These are phyloP conservation scores for Mormyrops attenuatus DNA, from an alignment of 2,797 vertebrate species.

Conservation along the genomic window DNA sequence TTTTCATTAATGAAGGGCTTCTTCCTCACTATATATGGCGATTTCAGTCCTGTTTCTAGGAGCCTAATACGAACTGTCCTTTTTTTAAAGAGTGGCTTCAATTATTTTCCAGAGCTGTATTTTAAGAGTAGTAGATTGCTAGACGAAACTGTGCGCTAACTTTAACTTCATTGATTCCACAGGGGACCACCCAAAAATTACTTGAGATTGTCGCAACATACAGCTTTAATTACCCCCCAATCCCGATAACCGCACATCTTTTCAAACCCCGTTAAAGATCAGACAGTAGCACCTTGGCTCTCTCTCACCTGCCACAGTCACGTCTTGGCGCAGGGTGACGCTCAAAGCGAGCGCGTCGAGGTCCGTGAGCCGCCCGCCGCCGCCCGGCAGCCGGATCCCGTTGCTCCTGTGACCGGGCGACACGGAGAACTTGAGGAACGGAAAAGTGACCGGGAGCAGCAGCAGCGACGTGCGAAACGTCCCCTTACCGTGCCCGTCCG, in stretches of 20 bases:
- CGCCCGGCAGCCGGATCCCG: conserved; percentile 48
- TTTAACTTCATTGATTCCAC: not conserved
- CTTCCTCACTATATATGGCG: no score
- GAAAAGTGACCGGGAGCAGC: not conserved
- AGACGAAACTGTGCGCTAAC: not conserved
- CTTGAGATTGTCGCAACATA: not conserved
- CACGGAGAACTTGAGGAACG: not conserved
- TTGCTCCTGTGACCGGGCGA: not conserved
- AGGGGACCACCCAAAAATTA: not conserved
- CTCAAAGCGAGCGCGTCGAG: conserved; percentile 57
- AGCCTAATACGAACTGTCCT: not conserved
- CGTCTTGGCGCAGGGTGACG: conserved; percentile 45
- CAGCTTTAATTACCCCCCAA: not conserved
- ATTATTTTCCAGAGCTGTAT: not conserved
- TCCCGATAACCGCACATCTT: not conserved
- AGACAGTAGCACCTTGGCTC: not conserved
- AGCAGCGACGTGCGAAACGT: not conserved
- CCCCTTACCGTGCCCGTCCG: conserved; percentile 33
- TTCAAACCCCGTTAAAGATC: not conserved
- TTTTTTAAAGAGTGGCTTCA: not conserved
- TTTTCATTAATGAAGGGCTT: no score
- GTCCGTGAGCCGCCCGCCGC: conserved; percentile 55
- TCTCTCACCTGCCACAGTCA: conserved; percentile 54
- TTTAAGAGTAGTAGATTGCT: not conserved
- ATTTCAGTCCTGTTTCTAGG: not conserved